Conservation (phyloP, 2,113 vertebrate genomes). For the Gavialis gangeticus region DNA sequence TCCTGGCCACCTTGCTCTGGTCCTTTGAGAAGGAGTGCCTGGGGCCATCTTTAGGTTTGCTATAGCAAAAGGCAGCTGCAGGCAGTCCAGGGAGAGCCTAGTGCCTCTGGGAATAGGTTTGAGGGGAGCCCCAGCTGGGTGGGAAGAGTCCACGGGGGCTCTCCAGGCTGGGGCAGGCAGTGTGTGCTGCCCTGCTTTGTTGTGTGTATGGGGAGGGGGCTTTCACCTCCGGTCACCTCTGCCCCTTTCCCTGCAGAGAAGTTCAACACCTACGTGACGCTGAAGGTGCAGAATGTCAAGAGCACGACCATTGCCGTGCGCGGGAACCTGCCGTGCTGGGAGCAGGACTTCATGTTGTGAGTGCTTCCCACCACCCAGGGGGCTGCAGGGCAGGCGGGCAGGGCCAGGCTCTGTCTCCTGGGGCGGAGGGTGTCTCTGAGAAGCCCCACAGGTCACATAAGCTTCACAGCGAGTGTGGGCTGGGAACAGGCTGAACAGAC, state of each 20-base stretch:
- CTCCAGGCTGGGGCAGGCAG: no score
- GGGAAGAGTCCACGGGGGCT: background rate
- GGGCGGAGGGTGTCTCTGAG: background rate
- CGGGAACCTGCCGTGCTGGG: conserved; percentile 96
- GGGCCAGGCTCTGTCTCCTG: no score
- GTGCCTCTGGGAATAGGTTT: rapidly evolving
- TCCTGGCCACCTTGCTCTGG: no score
- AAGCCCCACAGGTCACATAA: background rate
- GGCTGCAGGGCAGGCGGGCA: no score
- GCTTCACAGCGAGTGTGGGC: background rate
- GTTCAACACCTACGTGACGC: conserved; percentile 97
- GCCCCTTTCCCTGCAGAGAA: conserved; percentile 84
- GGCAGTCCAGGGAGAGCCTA: background rate
- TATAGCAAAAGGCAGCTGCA: background rate
- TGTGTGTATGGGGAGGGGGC: rapidly evolving
- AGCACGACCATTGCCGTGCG: conserved; percentile 97
- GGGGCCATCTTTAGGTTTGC: no score
- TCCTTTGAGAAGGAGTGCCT: no score
- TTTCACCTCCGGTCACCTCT: background rate
- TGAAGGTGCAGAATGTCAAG: conserved; percentile 99
- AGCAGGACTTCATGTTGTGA: conserved; percentile 99
- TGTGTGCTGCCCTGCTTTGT: no score
- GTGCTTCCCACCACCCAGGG: conserved; percentile 55
- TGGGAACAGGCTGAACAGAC: background rate
- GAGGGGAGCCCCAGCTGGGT: background rate